Conservation (phyloP, 2,797 vertebrate genomes). For the Hyperoplus lanceolatus region DNA sequence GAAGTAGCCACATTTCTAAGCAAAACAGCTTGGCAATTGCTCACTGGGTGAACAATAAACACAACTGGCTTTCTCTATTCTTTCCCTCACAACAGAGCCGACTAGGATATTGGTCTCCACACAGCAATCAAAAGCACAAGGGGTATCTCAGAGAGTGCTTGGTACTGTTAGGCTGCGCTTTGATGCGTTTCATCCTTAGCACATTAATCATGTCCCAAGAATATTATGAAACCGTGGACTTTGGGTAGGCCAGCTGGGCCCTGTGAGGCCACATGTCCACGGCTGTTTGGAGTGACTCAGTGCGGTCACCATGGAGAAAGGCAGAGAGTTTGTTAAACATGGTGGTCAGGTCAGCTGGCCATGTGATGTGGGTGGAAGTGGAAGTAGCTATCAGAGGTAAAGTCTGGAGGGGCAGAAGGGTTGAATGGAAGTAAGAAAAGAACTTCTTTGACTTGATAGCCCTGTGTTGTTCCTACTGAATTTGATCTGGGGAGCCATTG, state of each 20-base stretch:
- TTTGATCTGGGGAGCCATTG: conserved; percentile 1
- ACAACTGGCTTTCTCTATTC: conserved; percentile 25
- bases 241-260: conserved; percentile 28
- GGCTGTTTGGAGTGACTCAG: conserved; percentile 86
- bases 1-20: conserved; percentile 25
- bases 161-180: conserved; percentile 85
- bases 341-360: conserved; percentile 88
- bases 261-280: conserved; percentile 33
- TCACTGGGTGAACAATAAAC: conserved; percentile 61
- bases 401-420: conserved; percentile 15
- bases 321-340: conserved; percentile 89
- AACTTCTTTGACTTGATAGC: conserved; percentile 38
- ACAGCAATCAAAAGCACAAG: conserved; percentile 78
- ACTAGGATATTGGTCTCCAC: conserved; percentile 37
- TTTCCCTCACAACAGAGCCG: conserved; percentile 17
- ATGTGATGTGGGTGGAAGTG: conserved; percentile 81
- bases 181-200: conserved; percentile 82
- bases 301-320: conserved; percentile 83
- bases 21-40: conserved; percentile 46
- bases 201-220: conserved; percentile 84
- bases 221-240: conserved; percentile 77
- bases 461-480: conserved; percentile 10
- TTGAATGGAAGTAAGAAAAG: conserved; percentile 41
- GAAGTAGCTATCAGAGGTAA: conserved; percentile 27
- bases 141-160: conserved; percentile 77